Conservation (phyloP, 2,113 vertebrate species). For the Triplophysa rosa region DNA sequence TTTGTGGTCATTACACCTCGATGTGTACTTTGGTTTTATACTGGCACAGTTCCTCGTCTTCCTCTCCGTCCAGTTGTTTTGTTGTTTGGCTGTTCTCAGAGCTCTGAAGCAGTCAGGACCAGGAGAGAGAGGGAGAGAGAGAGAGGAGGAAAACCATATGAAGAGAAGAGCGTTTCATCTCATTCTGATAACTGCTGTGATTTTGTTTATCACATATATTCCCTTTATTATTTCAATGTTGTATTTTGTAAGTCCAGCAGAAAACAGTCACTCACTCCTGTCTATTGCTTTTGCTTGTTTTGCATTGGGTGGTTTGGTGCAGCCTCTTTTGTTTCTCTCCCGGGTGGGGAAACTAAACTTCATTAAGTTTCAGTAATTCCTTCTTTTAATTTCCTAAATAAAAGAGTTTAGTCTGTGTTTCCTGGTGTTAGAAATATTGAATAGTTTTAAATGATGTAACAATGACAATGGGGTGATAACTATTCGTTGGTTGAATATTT, state of each 20-base stretch:
- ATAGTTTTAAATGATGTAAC: too few relatives aligned
- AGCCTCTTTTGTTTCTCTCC: too few relatives aligned
- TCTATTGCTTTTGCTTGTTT: neutral
- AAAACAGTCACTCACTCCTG: neutral
- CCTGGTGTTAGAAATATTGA: too few relatives aligned
- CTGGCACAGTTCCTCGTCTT: neutral
- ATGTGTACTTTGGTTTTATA: neutral
- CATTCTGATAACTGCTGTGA: neutral
- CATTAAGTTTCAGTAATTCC: neutral
- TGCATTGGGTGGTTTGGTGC: too few relatives aligned
- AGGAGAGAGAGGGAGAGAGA: slow-evolving; percentile 17
- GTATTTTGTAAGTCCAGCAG: too few relatives aligned
- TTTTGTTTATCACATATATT: neutral
- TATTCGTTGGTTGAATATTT: too few relatives aligned
- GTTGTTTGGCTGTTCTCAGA: neutral
- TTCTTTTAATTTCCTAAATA: too few relatives aligned
- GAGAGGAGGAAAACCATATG: neutral
- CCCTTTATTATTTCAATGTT: neutral
- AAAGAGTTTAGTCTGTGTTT: too few relatives aligned
- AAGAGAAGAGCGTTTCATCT: neutral
- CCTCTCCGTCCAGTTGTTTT: neutral
- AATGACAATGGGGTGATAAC: too few relatives aligned
- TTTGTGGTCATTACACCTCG: neutral
- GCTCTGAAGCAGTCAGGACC: slow-evolving; percentile 31
- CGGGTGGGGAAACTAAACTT: too few relatives aligned